A percentile compares a stretch with the other conserved stretches of the same genome.
Evolutionary conservation across 1,140 invertebrate species (phyloP).

Genomic region (Mesaphorura yosii): DNA sequence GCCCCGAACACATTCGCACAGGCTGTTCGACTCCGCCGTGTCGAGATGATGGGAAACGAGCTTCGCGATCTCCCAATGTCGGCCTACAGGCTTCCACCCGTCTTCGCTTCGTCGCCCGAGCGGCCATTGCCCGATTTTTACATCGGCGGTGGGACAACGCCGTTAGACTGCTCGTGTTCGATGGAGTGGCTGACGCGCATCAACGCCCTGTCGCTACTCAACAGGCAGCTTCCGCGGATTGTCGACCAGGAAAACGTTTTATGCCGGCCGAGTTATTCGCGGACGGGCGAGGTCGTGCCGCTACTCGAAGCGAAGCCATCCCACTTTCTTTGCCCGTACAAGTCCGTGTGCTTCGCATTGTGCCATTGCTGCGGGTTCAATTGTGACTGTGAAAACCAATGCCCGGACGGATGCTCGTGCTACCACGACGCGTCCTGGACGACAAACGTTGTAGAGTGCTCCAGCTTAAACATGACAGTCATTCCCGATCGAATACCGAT

Average conservation of each 20-base stretch:
- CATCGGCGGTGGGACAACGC: constrained; percentile 78
- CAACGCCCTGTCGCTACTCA: constrained; percentile 47
- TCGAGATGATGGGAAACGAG: constrained; percentile 73
- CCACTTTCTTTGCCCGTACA: constrained; percentile 48
- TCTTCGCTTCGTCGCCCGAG: constrained; percentile 47
- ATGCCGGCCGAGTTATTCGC: constrained; percentile 52
- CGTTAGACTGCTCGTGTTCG: constrained; percentile 76
- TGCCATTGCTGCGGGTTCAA: constrained; percentile 91
- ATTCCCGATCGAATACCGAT: constrained; percentile 77
- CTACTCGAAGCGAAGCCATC: constrained; percentile 61
- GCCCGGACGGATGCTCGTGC: constrained; percentile 74
- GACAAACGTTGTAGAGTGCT: constrained; percentile 83
- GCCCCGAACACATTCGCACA: constrained; percentile 82
- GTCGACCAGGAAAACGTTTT: constrained; percentile 75
- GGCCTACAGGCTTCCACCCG: constrained; percentile 65
- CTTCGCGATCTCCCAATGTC: constrained; percentile 72
- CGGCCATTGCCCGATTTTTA: constrained; percentile 77
- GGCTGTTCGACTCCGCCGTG: constrained; percentile 71
- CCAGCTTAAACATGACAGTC: constrained; percentile 54
- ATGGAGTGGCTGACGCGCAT: constrained; percentile 75
- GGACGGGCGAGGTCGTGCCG: constrained; percentile 34
- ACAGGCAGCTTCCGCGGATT: constrained; percentile 59
- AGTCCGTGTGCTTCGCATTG: constrained; percentile 80
- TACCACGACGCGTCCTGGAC: constrained; percentile 87
- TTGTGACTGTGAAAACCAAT: constrained; percentile 91